Base-by-base conservation (phyloP, 2,888 invertebrate species). In the Chrysopilus asiliformis region DNA sequence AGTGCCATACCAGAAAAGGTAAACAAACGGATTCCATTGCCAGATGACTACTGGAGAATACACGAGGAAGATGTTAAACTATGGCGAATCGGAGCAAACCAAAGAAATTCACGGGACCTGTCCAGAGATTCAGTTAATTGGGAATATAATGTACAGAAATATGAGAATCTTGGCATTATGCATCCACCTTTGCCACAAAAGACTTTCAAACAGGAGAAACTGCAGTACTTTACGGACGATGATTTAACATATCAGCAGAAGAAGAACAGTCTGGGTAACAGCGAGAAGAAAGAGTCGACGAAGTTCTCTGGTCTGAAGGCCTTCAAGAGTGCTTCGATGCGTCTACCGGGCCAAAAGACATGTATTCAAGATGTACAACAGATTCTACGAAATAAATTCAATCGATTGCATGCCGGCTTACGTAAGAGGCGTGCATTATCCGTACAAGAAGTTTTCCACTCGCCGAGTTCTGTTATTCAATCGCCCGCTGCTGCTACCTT, bases 361-460 rank as follows among this genome's bases (percentile, higher is more conserved):
- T 76, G 76, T 20, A 74, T 79, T 14, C 75, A 76, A 43, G 79
- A 79, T 50, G 68, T 74, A 34, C 66, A 73, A 18, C 57, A 62
- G 39, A 58, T 71, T 4, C 54, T 74, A 16, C 64, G 72, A 14
- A 70, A 73, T 36, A 79, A 79, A 46, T 67, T 81, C 45, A 79
- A 73, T 41, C 73, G 78, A 52, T 70, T 80, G 39, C 77, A 79
- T 39, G 76, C 76, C 9, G 79, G 79, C 1, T 59, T 79, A 39
- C 65, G 79, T 31, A 71, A 68, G 49, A 64, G 78, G 35, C 66
- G 79, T 46, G 76, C 79, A 2, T 53, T 79, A 17, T 79, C 78
- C 33, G 79, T 79, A 9, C 76, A 78, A 47, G 79, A 79, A 49
- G 75, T 78, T 10, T 68, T 76, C 45, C 63, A 72, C 10, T 27